Evolutionary conservation across 2,888 invertebrate species (phyloP).

Genomic region (Autographa pulchrina): DNA sequence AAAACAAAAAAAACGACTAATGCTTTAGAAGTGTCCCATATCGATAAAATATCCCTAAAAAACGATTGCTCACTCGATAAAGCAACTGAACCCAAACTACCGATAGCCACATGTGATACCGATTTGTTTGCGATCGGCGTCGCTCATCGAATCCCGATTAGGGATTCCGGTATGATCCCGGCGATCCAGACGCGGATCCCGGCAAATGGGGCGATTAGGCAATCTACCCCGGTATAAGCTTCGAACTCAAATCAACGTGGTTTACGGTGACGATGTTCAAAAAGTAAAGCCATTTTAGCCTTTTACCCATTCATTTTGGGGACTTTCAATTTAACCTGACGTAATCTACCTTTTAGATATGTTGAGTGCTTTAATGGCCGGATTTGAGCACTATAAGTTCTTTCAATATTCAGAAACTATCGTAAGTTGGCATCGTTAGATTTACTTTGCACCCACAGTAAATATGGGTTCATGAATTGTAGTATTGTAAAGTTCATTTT

Average conservation of each 20-base stretch:
- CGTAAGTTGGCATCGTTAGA: not conserved
- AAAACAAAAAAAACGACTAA: not conserved
- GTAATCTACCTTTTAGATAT: not conserved
- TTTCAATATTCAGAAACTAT: no score
- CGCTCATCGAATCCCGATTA: slow-evolving; percentile 77
- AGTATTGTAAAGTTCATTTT: no score
- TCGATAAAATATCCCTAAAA: slow-evolving; percentile 53
- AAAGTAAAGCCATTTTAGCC: slow-evolving; percentile 28
- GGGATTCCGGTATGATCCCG: slow-evolving; percentile 74
- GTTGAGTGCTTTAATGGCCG: not conserved
- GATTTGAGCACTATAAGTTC: not conserved
- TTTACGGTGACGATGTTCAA: slow-evolving; percentile 30
- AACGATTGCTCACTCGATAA: slow-evolving; percentile 57
- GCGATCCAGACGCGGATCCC: slow-evolving; percentile 73
- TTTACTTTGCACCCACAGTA: not conserved
- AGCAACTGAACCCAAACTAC: slow-evolving; percentile 47
- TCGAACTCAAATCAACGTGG: slow-evolving; percentile 70
- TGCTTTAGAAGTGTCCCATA: slow-evolving; percentile 23
- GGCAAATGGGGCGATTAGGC: slow-evolving; percentile 81
- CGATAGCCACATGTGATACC: slow-evolving; percentile 66
- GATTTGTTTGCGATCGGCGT: slow-evolving; percentile 77
- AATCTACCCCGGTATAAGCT: slow-evolving; percentile 73
- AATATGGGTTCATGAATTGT: no score
- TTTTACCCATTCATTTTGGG: not conserved
- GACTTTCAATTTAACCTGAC: not conserved